Conservation (phyloP, 2,888 invertebrate species). For the Standfussiana lucernea region DNA sequence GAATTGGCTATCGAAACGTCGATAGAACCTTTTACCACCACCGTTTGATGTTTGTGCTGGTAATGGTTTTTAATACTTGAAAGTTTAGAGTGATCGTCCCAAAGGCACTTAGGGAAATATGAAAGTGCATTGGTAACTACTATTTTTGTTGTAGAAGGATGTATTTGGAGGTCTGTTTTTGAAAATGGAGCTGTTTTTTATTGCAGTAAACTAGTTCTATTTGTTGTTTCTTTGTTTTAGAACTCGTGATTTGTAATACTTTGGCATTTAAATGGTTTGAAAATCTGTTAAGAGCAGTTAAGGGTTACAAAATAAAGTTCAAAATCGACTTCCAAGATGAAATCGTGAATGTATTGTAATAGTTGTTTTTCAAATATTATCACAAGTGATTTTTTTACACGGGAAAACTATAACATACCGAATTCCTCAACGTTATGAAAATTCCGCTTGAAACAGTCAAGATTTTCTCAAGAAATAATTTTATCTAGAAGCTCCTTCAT, state of each 20-base stretch:
- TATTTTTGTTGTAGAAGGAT: not conserved
- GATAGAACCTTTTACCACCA: conserved; percentile 66
- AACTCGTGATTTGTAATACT: not conserved
- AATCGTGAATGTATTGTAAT: not conserved
- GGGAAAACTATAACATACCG: not conserved
- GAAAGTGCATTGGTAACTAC: conserved; percentile 22
- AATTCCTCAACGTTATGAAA: not conserved
- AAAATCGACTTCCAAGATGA: not conserved
- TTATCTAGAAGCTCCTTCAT: not conserved
- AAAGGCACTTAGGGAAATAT: conserved; percentile 46
- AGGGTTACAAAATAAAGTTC: not conserved
- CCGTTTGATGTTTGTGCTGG: conserved; percentile 67
- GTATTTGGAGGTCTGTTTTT: not conserved
- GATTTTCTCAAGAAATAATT: conserved; percentile 7
- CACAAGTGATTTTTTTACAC: not conserved
- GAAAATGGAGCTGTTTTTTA: not conserved
- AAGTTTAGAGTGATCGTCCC: conserved; percentile 53
- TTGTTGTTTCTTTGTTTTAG: too few species aligned
- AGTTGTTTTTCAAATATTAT: not conserved
- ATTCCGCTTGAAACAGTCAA: not conserved
- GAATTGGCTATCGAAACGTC: conserved; percentile 77
- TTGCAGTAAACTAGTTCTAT: not conserved
- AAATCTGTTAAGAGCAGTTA: not conserved
- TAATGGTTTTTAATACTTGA: conserved; percentile 71
- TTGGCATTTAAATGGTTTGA: not conserved